These are phyloP conservation scores for Lepus oiostolus DNA, from an alignment of 2,797 vertebrate genomes.

Conservation along the genomic window DNA sequence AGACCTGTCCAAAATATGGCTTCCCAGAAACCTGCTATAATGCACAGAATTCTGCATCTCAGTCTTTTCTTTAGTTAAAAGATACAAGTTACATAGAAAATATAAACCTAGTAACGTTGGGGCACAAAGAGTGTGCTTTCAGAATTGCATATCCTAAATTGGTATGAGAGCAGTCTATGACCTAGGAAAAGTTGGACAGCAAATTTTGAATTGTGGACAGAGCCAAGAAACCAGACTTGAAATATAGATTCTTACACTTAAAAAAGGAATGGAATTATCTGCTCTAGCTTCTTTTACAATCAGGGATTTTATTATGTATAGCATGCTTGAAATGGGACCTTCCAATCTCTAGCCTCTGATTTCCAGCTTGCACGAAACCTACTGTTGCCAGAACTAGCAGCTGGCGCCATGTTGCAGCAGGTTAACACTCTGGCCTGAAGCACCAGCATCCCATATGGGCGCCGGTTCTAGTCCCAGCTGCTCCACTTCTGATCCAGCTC, in stretches of 20 bases:
- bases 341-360: not conserved
- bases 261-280: not conserved
- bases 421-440: too few species aligned
- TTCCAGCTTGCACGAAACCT: not conserved
- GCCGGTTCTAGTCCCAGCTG: too few species aligned
- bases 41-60: not conserved
- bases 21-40: not conserved
- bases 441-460: too few species aligned
- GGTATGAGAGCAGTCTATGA: not conserved
- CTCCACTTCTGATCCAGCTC: too few species aligned
- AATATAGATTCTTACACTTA: constrained; percentile 6
- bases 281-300: not conserved
- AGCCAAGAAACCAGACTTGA: not conserved
- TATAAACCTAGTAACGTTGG: not conserved
- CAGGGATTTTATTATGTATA: not conserved
- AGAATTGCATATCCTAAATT: constrained; percentile 4
- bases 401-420: not conserved
- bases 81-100: constrained; percentile 21
- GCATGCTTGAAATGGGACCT: not conserved
- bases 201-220: not conserved
- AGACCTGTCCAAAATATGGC: constrained; percentile 1
- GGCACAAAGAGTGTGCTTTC: not conserved
- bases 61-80: constrained; percentile 7
- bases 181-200: not conserved
- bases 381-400: not conserved